Percentiles rank a stretch among this genome's conserved stretches.
These are phyloP conservation scores for Eubasilissa regina DNA, from an alignment of 1,140 invertebrate genomes.

Conservation along the genomic window DNA sequence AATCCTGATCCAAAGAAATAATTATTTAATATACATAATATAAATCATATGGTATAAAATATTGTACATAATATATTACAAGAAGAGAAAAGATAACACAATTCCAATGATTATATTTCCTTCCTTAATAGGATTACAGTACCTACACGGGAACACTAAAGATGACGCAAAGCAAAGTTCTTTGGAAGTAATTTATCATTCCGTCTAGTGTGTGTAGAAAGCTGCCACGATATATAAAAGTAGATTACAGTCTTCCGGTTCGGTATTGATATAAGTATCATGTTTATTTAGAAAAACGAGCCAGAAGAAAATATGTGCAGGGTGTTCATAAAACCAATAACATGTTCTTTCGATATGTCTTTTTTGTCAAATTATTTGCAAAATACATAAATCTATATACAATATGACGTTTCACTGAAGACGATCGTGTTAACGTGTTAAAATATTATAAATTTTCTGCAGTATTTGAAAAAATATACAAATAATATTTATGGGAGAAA, in stretches of 20 bases:
- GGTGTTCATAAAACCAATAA: neutral
- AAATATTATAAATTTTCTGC: no score
- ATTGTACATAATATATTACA: no score
- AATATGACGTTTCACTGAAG: no score
- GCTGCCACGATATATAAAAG: slow-evolving; percentile 22
- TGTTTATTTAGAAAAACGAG: slow-evolving; percentile 10
- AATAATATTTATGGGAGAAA: no score
- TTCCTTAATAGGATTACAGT: slow-evolving; percentile 24
- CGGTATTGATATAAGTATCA: slow-evolving; percentile 21
- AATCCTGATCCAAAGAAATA: no score
- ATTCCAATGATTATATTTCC: neutral
- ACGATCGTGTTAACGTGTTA: no score
- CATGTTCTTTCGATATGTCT: neutral
- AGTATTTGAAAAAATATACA: no score
- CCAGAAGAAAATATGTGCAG: neutral
- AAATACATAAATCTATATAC: neutral
- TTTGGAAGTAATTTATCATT: slow-evolving; percentile 30
- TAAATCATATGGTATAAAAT: no score
- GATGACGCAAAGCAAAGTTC: slow-evolving; percentile 21
- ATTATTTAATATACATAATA: no score
- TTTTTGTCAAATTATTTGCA: neutral
- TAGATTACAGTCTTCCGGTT: slow-evolving; percentile 5
- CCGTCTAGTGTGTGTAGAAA: slow-evolving; percentile 15
- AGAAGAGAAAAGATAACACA: neutral
- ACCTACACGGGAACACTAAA: slow-evolving; percentile 11